Evolutionary conservation across 2,113 vertebrate genomes (phyloP), one percentile per base, ranked within the genome.

Genomic region (Catharus fuscescens): DNA sequence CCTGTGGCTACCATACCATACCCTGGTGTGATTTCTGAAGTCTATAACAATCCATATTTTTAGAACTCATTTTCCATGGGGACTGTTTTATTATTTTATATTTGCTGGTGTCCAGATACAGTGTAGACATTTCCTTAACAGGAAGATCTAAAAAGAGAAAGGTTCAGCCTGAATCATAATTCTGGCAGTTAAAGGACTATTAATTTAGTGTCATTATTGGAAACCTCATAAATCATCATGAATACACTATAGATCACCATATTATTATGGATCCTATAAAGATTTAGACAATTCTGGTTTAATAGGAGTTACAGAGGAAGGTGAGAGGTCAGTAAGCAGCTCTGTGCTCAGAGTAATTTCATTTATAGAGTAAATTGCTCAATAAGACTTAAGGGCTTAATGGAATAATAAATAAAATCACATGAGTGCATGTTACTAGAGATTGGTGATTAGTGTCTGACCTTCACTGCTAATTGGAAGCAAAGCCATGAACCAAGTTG

Each of bases 321-420:
- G 31, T 65, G 59, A 70, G 36, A 61, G 34, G 48, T 85, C 69
- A 78, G 32, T 84, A 59, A 70, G 56, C 78, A 78, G 21, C 13
- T 83, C 36, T 15, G 8, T 80, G 59, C 36, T 93, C 50, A 28
- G 20, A 80, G 21, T 74, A 70, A 64, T 92, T 94, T 89, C 12
- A 81, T 94, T 92, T 66, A 80, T 34, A 57, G 25, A 17, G 6
- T 57, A 5, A 66, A 73, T 83, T 88, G 66, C 19, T 92, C 32
- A 69, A 1, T 70, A 10, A 83, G 62, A 70, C 19, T 80, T 83
- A 59, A 71, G 1, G 3, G 28, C 38, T 52, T 86, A 73, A 45
- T 84, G 36, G 54, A 86, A 70, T 86, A 88, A 42, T 84, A 74
- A 94, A 65, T 70, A 62, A 80, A 80, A 38, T 69, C 17, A n/a